Conservation (phyloP, 1,140 invertebrate genomes). For the Idris sp. region DNA sequence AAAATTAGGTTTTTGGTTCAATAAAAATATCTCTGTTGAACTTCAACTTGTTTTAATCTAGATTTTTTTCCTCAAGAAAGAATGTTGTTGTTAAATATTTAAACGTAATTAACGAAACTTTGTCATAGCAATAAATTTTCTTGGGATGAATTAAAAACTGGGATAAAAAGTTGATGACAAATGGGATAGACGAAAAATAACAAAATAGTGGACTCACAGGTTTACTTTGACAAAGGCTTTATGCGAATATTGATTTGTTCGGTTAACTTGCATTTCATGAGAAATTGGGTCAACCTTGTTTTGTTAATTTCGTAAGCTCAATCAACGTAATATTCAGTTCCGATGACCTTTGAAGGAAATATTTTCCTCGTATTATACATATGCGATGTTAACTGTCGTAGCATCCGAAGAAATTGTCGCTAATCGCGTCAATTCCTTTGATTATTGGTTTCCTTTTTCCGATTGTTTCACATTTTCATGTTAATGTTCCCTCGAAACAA, state of each 20-base stretch:
- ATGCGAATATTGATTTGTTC: conserved; percentile 28
- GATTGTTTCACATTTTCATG: not conserved
- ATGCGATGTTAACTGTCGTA: not conserved
- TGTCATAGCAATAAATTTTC: conserved; percentile 4
- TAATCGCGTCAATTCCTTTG: conserved; percentile 9
- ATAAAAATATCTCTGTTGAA: too few species aligned
- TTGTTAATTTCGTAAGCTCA: conserved; percentile 39
- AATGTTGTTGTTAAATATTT: conserved; percentile 2
- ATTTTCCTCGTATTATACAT: conserved; percentile 16
- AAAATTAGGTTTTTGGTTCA: too few species aligned
- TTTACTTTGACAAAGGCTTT: conserved; percentile 57
- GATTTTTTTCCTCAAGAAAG: not conserved
- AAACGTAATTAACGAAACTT: conserved; percentile 18
- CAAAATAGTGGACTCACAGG: conserved; percentile 17
- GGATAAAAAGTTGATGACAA: not conserved
- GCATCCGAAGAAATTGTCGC: conserved; percentile 8
- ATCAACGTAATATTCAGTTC: conserved; percentile 37
- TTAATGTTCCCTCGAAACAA: too few species aligned
- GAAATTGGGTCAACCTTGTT: conserved; percentile 47
- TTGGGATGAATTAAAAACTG: not conserved
- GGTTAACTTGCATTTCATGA: conserved; percentile 6
- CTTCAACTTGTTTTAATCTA: conserved; percentile 45
- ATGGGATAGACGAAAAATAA: not conserved
- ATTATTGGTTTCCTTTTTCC: not conserved
- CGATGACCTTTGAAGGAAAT: conserved; percentile 26